A percentile compares a stretch with the other conserved stretches of the same genome.
phyloP scores from a whole-genome alignment of 1,140 invertebrate species.

The Anoplolepis gracilipes region DNA sequence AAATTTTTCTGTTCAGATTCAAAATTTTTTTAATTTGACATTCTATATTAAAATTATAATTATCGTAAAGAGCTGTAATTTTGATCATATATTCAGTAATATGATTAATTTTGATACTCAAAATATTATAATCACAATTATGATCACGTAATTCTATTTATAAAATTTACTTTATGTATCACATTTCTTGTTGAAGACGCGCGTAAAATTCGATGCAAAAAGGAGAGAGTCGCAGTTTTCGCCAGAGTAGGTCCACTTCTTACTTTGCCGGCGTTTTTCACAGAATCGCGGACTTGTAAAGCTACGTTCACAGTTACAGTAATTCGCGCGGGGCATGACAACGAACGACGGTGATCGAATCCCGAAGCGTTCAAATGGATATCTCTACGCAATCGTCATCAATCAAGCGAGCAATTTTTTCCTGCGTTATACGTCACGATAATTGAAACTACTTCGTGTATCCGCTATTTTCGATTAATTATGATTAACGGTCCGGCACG shows the following conservation, averaged over 20 bases:
- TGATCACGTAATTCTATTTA: neutral
- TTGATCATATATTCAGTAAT: neutral
- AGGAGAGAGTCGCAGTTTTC: slow-evolving; percentile 3
- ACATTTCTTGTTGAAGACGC: neutral
- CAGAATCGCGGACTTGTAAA: slow-evolving; percentile 17
- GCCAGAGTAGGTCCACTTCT: slow-evolving; percentile 29
- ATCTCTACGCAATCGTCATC: slow-evolving; percentile 1
- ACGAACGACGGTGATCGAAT: neutral
- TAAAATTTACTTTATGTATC: neutral
- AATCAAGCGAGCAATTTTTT: slow-evolving; percentile 32
- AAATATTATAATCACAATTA: neutral
- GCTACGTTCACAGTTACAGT: slow-evolving; percentile 10
- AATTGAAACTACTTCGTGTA: slow-evolving; percentile 36
- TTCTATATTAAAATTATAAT: neutral
- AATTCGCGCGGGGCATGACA: neutral
- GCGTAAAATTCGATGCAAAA: neutral
- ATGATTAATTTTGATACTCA: neutral
- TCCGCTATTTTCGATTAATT: slow-evolving; percentile 24
- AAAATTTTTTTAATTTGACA: neutral
- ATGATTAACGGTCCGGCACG: slow-evolving; percentile 31
- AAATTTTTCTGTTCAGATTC: neutral
- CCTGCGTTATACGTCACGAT: neutral
- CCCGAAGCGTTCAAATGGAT: neutral
- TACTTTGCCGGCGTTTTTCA: slow-evolving; percentile 36
- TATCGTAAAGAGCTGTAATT: neutral